Conservation (phyloP, 2,888 invertebrate genomes). For the Amphimallon solstitiale region DNA sequence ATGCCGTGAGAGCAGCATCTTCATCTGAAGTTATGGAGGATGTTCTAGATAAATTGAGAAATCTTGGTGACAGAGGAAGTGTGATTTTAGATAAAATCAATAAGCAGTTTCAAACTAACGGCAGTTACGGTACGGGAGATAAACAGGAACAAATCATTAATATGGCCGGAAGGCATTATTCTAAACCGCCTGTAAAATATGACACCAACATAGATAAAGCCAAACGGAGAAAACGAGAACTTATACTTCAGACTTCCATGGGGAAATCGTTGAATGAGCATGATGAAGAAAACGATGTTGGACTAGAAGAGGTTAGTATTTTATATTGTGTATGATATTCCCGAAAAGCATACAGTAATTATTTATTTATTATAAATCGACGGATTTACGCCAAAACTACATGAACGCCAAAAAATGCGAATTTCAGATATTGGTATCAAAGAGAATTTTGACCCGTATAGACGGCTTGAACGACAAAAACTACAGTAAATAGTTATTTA, state of each 20-base stretch:
- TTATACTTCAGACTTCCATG: conserved; percentile 66
- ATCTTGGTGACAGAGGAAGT: conserved; percentile 61
- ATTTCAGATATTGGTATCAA: no score
- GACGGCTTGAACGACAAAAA: no score
- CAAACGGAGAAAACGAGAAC: conserved; percentile 63
- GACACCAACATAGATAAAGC: conserved; percentile 55
- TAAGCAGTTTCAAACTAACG: conserved; percentile 55
- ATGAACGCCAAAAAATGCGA: no score
- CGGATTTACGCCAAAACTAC: no score
- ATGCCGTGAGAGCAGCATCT: conserved; percentile 53
- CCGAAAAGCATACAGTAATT: no score
- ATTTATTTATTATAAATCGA: no score
- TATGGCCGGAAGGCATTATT: conserved; percentile 57
- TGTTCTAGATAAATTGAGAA: conserved; percentile 67
- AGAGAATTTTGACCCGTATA: no score
- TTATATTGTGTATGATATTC: no score
- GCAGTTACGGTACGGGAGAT: neutral
- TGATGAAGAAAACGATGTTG: conserved; percentile 70
- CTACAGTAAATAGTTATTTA: no score
- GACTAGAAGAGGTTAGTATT: conserved; percentile 70
- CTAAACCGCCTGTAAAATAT: conserved; percentile 55
- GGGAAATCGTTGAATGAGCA: conserved; percentile 66
- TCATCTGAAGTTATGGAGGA: conserved; percentile 71
- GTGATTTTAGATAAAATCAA: conserved; percentile 65
- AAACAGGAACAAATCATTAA: conserved; percentile 50